Evolutionary conservation across 2,797 vertebrate genomes (phyloP).

Genomic region (Furcifer pardalis): DNA sequence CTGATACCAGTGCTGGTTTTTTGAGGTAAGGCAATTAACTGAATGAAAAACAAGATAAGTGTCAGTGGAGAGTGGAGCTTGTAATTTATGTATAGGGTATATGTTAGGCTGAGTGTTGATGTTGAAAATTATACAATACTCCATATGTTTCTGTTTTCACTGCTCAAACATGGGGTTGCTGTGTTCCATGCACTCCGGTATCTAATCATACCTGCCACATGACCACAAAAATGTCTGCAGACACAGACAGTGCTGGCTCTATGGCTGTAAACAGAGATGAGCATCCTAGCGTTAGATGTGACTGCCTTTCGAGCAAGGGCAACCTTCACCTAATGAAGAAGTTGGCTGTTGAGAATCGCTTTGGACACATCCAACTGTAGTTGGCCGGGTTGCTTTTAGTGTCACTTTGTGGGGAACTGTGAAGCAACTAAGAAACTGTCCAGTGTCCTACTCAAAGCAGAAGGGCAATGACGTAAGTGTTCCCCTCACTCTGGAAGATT

Average conservation of each 20-base stretch:
- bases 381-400: background rate
- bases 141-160: background rate
- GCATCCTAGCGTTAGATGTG: too few species aligned
- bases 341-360: background rate
- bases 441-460: too few species aligned
- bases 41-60: background rate
- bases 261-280: too few species aligned
- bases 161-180: background rate
- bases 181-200: background rate
- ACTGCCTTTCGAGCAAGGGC: too few species aligned
- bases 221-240: too few species aligned
- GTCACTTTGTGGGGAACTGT: background rate
- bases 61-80: rapidly evolving
- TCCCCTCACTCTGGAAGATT: too few species aligned
- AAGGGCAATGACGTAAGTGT: too few species aligned
- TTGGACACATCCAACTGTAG: background rate
- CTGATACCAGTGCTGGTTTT: background rate
- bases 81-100: background rate
- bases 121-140: background rate
- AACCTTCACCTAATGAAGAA: too few species aligned
- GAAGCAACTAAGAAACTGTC: background rate
- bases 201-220: background rate
- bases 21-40: constrained; percentile 54
- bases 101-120: background rate
- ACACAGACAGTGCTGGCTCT: too few species aligned